Conservation (phyloP, 2,888 invertebrate genomes). For the Lagria hirta region DNA sequence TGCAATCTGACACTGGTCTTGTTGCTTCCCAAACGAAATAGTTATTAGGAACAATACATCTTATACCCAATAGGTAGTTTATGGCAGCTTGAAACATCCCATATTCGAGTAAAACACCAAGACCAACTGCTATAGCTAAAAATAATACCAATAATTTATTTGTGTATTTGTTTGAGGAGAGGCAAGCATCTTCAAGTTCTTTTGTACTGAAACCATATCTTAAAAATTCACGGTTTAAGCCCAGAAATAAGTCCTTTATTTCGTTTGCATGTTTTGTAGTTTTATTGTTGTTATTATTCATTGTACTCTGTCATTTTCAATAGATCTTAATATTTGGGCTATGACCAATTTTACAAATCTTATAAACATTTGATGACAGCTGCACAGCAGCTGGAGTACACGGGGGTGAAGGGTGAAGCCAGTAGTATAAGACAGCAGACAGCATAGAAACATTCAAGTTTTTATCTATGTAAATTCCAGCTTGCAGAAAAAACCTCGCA, state of each 20-base stretch:
- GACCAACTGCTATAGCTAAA: slow-evolving; percentile 18
- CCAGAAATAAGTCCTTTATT: slow-evolving; percentile 37
- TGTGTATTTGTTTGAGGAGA: slow-evolving; percentile 8
- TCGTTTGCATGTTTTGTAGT: slow-evolving; percentile 24
- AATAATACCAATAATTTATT: slow-evolving; percentile 21
- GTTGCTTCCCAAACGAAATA: slow-evolving; percentile 86
- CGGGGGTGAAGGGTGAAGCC: too few relatives aligned
- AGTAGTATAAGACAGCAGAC: too few relatives aligned
- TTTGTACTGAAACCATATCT: slow-evolving; percentile 36
- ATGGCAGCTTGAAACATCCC: slow-evolving; percentile 13
- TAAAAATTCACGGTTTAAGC: slow-evolving; percentile 37
- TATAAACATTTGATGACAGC: too few relatives aligned
- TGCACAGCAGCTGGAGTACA: too few relatives aligned
- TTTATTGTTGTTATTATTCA: slow-evolving; percentile 18
- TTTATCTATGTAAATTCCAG: too few relatives aligned
- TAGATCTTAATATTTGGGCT: too few relatives aligned
- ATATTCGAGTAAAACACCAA: slow-evolving; percentile 17
- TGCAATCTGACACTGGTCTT: slow-evolving; percentile 78
- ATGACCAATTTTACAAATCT: too few relatives aligned
- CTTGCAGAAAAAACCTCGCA: too few relatives aligned
- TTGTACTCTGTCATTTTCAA: too few relatives aligned
- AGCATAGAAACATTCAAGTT: too few relatives aligned
- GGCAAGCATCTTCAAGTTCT: slow-evolving; percentile 34
- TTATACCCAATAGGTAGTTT: slow-evolving; percentile 57
- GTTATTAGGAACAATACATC: slow-evolving; percentile 81